These are phyloP conservation scores for Perithous albicinctus DNA, from an alignment of 2,888 invertebrate genomes.

Conservation along the genomic window DNA sequence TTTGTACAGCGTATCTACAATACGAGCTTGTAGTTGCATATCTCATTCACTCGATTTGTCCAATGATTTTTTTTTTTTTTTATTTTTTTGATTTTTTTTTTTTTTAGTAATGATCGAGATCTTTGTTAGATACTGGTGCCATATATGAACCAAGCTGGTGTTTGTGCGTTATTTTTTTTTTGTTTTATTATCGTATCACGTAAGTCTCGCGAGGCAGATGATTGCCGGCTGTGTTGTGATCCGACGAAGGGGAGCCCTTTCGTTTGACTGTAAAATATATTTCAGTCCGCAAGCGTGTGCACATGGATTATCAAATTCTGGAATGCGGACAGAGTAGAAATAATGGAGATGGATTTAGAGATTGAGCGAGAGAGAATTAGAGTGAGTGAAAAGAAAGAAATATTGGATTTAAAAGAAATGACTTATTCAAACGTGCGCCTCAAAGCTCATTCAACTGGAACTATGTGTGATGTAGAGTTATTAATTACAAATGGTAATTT, in stretches of 20 bases:
- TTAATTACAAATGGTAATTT: too few species aligned
- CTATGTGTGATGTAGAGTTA: neutral
- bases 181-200: conserved; percentile 19
- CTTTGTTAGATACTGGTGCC: conserved; percentile 57
- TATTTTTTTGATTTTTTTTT: too few species aligned
- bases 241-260: conserved; percentile 21
- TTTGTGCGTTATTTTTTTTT: conserved; percentile 52
- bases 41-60: conserved; percentile 43
- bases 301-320: conserved; percentile 16
- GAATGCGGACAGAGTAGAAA: neutral
- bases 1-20: conserved; percentile 26
- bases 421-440: neutral
- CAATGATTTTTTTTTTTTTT: too few species aligned
- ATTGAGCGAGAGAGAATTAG: neutral
- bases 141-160: conserved; percentile 44
- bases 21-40: conserved; percentile 21
- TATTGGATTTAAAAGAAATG: neutral
- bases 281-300: conserved; percentile 46
- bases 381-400: neutral
- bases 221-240: conserved; percentile 15
- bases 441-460: neutral
- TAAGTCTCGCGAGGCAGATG: conserved; percentile 19
- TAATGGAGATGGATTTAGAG: neutral
- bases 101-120: conserved; percentile 40
- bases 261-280: conserved; percentile 40